Evolutionary conservation across 1,140 invertebrate genomes (phyloP), one percentile per base, ranked within the genome.

Genomic region (Ooceraea biroi): DNA sequence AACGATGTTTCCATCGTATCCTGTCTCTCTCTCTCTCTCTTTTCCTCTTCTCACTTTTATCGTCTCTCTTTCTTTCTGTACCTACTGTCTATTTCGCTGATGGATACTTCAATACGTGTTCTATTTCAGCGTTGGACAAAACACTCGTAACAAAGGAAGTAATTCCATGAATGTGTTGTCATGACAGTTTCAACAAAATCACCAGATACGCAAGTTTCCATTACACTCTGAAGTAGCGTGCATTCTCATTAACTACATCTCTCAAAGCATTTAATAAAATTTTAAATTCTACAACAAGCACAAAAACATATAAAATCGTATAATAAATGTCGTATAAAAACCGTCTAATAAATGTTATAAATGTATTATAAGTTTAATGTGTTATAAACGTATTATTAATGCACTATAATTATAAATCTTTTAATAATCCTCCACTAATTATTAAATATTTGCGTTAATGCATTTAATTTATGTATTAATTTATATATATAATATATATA

Each of bases 1-100:
- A 78, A 68, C 74, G 61, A 68, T 27, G 30, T 60, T 46, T 12
- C 14, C 36, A 60, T 74, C 48, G 71, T 46, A 8, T 17, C 7
- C 36, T 36, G 2, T 36, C 36, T 36, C 36, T 36, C 36, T 36
- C 36, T 36, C 7, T 7, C 36, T 36, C 36, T 36, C 36, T 36
- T 36, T 36, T 36, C 7, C 36, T 36, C 36, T 36, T 7, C 36
- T 36, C 36, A 3, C 36, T 36, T 36, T 36, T n/a, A n/a, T n/a
- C n/a, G n/a, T n/a, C 36, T 36, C 36, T 36, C 36, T 36, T 36
- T 36, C 2, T 36, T 7, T 36, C 7, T 3, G 36, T 7, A 36
- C n/a, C n/a, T n/a, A n/a, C n/a, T n/a, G n/a, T n/a, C n/a, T n/a
- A n/a, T n/a, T n/a, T n/a, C 17, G 60, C 12, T 73, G 48, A 71